These are phyloP conservation scores for Cotesia chilonis DNA, from an alignment of 1,140 invertebrate genomes.

Conservation along the genomic window DNA sequence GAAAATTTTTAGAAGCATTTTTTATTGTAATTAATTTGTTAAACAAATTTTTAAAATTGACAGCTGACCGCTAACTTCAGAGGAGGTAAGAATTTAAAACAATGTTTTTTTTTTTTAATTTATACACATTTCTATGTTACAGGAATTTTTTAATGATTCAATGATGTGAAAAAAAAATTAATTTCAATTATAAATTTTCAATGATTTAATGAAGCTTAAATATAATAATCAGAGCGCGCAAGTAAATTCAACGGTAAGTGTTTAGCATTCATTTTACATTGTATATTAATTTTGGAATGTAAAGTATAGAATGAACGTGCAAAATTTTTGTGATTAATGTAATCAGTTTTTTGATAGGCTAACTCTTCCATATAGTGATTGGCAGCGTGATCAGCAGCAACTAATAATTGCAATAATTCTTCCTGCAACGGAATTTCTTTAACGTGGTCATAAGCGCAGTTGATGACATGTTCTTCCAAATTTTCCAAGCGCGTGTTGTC, in stretches of 20 bases:
- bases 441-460: background rate
- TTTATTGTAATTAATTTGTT: no score
- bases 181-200: no score
- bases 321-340: constrained; percentile 9
- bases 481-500: background rate
- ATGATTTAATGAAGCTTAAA: no score
- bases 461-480: background rate
- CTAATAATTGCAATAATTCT: constrained; percentile 1
- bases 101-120: no score
- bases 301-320: background rate
- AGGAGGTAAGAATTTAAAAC: no score
- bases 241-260: background rate
- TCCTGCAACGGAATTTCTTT: constrained; percentile 2
- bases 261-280: constrained; percentile 13
- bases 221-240: no score
- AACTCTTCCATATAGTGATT: constrained; percentile 9
- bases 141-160: no score
- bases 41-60: no score
- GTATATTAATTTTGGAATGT: background rate
- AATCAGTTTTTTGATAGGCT: background rate
- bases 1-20: no score
- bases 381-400: constrained; percentile 8
- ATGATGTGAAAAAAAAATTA: constrained; percentile 74
- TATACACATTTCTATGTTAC: no score
- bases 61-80: no score